Evolutionary conservation across 2,797 vertebrate species (phyloP).

Genomic region (Phrynocephalus guinanensis): DNA sequence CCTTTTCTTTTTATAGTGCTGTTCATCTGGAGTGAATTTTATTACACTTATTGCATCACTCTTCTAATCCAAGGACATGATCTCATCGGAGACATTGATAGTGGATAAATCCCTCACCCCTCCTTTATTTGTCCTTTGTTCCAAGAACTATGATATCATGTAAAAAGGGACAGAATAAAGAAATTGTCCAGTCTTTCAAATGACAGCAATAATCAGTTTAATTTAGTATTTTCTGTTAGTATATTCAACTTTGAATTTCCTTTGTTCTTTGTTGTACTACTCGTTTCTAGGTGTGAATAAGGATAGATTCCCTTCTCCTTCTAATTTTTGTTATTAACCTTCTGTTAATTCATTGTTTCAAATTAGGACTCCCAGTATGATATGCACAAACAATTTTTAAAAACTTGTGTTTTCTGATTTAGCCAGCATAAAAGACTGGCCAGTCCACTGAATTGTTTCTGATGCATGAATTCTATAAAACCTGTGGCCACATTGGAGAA

Average conservation of each 20-base stretch:
- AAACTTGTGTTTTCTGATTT: not conserved
- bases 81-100: conserved; percentile 23
- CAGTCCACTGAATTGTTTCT: not conserved
- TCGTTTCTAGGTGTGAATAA: not conserved
- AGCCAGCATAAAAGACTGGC: not conserved
- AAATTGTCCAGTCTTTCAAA: conserved; percentile 16
- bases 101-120: conserved; percentile 1
- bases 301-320: not conserved
- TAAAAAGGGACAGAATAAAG: not conserved
- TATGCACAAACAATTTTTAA: not conserved
- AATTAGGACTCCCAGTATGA: not conserved
- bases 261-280: not conserved
- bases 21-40: conserved; percentile 62
- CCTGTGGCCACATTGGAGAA: not conserved
- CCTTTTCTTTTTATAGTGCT: conserved; percentile 32
- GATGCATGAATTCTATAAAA: not conserved
- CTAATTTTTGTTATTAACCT: not conserved
- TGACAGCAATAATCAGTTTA: not conserved
- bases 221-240: not conserved
- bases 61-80: conserved; percentile 11
- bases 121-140: conserved; percentile 24
- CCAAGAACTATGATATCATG: conserved; percentile 21
- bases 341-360: not conserved
- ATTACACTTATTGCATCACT: conserved; percentile 42
- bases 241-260: not conserved